A percentile compares a stretch with the other conserved stretches of the same genome.
Conservation (phyloP, 1,140 invertebrate species). For the Theocolax elegans region DNA sequence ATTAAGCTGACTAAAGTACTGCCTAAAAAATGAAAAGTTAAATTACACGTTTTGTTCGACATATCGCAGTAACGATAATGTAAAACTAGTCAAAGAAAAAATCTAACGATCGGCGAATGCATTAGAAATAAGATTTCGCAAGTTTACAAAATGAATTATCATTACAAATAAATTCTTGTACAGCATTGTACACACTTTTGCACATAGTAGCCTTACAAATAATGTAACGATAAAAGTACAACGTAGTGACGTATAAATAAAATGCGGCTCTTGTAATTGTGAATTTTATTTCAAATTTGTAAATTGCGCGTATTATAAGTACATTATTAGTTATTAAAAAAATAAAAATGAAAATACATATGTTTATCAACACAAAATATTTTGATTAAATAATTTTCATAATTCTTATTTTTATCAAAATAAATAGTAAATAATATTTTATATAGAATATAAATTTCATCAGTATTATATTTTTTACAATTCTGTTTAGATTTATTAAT, state of each 20-base stretch:
- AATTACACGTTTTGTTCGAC: neutral
- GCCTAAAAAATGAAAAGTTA: conserved; percentile 16
- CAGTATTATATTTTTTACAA: no score
- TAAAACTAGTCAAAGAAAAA: conserved; percentile 33
- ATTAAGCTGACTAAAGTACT: conserved; percentile 16
- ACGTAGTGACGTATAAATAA: conserved; percentile 46
- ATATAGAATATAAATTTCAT: neutral
- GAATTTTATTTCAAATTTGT: neutral
- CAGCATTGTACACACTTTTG: conserved; percentile 48
- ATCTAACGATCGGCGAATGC: no score
- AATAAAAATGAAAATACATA: neutral
- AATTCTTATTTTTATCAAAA: neutral
- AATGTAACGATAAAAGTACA: conserved; percentile 49
- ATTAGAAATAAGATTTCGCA: no score
- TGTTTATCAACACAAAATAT: neutral
- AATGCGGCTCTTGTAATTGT: neutral
- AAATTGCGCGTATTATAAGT: no score
- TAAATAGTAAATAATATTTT: neutral
- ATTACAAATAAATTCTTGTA: conserved; percentile 4
- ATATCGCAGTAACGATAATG: neutral
- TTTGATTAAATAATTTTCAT: no score
- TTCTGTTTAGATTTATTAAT: no score
- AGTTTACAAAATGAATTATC: no score
- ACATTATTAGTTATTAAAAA: neutral
- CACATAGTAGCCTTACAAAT: conserved; percentile 52